A percentile compares a stretch with the other conserved stretches of the same genome.
Conservation (phyloP, 2,113 vertebrate genomes). For the Chlamydotis undulata region DNA sequence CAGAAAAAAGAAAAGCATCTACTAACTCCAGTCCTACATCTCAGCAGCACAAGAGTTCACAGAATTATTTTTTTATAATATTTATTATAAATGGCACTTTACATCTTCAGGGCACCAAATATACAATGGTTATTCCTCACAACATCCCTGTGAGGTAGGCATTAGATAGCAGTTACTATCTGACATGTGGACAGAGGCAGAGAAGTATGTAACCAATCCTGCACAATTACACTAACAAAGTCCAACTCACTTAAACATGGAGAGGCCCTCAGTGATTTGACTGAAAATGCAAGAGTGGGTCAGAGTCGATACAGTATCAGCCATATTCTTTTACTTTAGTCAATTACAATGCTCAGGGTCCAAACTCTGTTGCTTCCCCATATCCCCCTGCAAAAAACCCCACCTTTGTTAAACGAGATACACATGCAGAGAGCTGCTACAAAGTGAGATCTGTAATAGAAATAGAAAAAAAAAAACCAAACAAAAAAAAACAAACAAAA, state of each 20-base stretch:
- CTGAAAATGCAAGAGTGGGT: background rate
- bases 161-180: background rate
- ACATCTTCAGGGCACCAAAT: constrained; percentile 8
- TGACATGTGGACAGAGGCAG: background rate
- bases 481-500: too few species aligned
- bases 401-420: background rate
- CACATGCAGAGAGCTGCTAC: background rate
- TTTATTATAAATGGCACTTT: constrained; percentile 43
- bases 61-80: constrained; percentile 29
- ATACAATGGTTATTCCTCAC: constrained; percentile 45
- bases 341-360: background rate
- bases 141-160: constrained; percentile 42
- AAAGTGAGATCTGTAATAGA: background rate
- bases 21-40: background rate
- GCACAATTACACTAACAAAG: background rate
- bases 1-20: background rate
- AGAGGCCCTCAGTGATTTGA: background rate
- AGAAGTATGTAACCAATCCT: background rate
- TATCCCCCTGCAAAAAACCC: background rate
- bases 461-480: background rate
- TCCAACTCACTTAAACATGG: background rate
- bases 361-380: background rate
- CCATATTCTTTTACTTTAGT: background rate
- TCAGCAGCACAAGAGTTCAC: background rate
- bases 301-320: background rate